Base-by-base conservation (phyloP, 2,797 vertebrate genomes). In the Gymnoscopelus microlampas region DNA sequence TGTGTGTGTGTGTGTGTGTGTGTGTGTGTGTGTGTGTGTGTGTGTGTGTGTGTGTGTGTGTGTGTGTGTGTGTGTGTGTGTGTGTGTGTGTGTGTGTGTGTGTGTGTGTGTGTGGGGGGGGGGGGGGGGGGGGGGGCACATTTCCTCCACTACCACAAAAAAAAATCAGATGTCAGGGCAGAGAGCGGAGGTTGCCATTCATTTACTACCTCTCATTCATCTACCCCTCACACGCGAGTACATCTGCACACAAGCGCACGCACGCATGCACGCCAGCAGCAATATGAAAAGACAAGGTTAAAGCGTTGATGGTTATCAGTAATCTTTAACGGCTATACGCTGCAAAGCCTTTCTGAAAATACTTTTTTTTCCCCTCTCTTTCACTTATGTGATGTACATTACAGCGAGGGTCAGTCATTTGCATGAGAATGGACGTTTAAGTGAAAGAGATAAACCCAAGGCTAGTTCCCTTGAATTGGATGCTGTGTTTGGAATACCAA, bases 371-470 rank as follows among this genome's bases (percentile, higher is more conserved):
- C 26, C 29, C 29, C 53, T 8, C 47, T 60, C 57, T 60, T 84
- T 86, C 85, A 89, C 87, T 87, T 86, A 88, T 84, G 84, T 65
- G 86, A 91, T 90, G 88, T 89, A 91, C 89, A 87, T 88, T 89
- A 89, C 78, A 82, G 82, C 76, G 49, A 85, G 87, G 88, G 87
- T 86, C 86, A 87, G 85, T 64, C 79, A 92, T 91, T 91, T 90
- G 87, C 89, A 91, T 90, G 83, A 92, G 87, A 91, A 90, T 90
- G 80, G 82, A 87, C 87, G 72, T 85, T 87, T 88, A 90, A 86
- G 79, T 83, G 80, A 88, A 89, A 87, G 89, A 83, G 87, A 91
- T 87, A 91, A 90, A 92, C 86, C 86, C 80, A 87, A 81, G 87
- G 83, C 87, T 81, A 89, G 87, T 87, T 87, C 79, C 82, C 72